Percentiles rank a stretch among this genome's conserved stretches.
Evolutionary conservation across 2,797 vertebrate genomes (phyloP).

Genomic region (Acrossocheilus wenchowensis): DNA sequence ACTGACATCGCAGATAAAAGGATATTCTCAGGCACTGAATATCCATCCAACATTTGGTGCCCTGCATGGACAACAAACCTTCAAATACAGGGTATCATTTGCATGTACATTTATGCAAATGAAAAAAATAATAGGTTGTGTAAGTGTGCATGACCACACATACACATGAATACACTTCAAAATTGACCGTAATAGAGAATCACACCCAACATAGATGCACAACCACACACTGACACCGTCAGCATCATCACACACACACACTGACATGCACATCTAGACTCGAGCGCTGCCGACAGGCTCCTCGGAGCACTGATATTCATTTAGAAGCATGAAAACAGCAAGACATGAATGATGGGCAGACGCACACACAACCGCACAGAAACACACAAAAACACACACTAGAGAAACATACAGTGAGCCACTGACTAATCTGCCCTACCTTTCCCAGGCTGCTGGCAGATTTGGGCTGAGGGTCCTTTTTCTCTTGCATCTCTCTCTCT

Average conservation of each 20-base stretch:
- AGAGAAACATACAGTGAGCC: conserved; percentile 9
- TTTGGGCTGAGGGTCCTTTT: conserved; percentile 68
- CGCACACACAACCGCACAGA: conserved; percentile 15
- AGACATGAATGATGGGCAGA: background rate
- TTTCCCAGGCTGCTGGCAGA: conserved; percentile 64
- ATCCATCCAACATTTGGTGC: conserved; percentile 15
- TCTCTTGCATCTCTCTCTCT: conserved; percentile 73
- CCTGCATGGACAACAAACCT: conserved; percentile 4
- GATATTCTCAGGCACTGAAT: conserved; percentile 23
- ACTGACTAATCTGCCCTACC: conserved; percentile 67
- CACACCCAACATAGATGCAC: conserved; percentile 39
- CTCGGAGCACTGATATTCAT: background rate
- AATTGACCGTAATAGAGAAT: conserved; percentile 49
- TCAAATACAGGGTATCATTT: conserved; percentile 16
- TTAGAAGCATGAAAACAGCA: conserved; percentile 13
- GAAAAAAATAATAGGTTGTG: conserved; percentile 16
- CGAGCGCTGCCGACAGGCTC: background rate
- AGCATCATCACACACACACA: conserved; percentile 14
- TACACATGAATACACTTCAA: conserved; percentile 52
- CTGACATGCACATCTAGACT: conserved; percentile 11
- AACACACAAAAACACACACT: conserved; percentile 46
- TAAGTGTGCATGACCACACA: conserved; percentile 6
- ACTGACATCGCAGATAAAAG: conserved; percentile 22
- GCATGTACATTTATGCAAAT: conserved; percentile 40
- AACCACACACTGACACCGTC: conserved; percentile 29